Conservation (phyloP, 2,113 vertebrate species). For the Dryoscopus gambensis region DNA sequence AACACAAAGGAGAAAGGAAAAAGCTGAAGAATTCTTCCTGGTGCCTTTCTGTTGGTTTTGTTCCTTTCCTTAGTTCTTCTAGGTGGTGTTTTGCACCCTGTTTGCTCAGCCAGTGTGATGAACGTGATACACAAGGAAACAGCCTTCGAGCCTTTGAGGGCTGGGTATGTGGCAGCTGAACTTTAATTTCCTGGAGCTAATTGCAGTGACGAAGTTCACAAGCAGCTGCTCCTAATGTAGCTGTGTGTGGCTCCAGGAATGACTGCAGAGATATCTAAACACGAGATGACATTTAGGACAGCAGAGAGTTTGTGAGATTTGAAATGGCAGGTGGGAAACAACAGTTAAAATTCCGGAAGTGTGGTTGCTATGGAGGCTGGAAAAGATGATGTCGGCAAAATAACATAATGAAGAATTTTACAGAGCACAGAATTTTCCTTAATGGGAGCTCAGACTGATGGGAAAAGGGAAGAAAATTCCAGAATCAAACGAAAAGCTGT, state of each 20-base stretch:
- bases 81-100: neutral
- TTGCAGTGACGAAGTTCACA: neutral
- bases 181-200: neutral
- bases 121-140: neutral
- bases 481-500: neutral
- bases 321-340: neutral
- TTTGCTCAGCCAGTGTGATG: neutral
- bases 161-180: neutral
- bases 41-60: neutral
- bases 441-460: neutral
- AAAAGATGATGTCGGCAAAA: neutral
- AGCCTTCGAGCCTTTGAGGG: neutral
- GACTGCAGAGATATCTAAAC: neutral
- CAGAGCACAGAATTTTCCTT: neutral
- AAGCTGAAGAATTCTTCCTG: neutral
- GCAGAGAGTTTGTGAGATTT: neutral
- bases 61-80: neutral
- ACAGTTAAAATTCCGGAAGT: neutral
- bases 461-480: neutral
- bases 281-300: neutral
- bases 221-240: neutral
- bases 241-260: neutral
- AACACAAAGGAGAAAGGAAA: neutral
- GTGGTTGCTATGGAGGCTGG: neutral
- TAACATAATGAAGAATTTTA: neutral